Base-by-base conservation (phyloP, 2,113 vertebrate species). In the Aythya baeri region DNA sequence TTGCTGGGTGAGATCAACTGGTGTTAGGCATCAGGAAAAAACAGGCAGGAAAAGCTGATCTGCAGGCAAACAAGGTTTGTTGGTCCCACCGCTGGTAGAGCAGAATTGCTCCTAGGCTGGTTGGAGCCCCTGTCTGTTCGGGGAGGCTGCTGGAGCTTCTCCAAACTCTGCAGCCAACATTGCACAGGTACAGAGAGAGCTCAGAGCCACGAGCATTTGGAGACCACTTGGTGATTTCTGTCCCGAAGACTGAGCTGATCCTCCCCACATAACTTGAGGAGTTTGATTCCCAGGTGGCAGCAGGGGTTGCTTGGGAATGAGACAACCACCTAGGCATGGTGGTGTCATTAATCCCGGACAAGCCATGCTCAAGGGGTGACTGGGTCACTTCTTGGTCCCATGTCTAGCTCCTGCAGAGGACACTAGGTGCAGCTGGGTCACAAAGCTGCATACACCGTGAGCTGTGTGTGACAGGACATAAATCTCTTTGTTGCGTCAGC, bases 1-100 rank as follows among this genome's bases (percentile, higher is more conserved):
- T 87, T 73, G 63, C 74, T 79, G 41, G 17, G 16, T 89, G 74
- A 54, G 74, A 86, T 96, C 83, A 89, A n/a, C 66, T 79, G 58
- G 43, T 86, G 58, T 76, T 81, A 79, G 52, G 62, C 38, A 14
- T 44, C 38, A 57, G 80, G 80, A 83, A 88, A 34, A 63, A 80
- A 44, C 15, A 83, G 72, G 52, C 52, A 78, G 32, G 74, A 89
- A 22, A 38, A 61, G 41, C 22, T 84, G n/a, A 26, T 59, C 29
- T 78, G 41, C 0, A 1, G 52, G 65, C 78, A 70, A 78, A 91
- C 46, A 50, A 46, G 6, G 18, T 55, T 92, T 76, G 16, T 20
- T 74, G 55, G 23, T 49, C 75, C 25, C 1, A 1, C 77, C 84
- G 20, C 61, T 55, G 41, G 11, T 41, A 46, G 10, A 67, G 50